A percentile compares a stretch with the other conserved stretches of the same genome.
Conservation (phyloP, 2,113 vertebrate species). For the Pelvicachromis taeniatus region DNA sequence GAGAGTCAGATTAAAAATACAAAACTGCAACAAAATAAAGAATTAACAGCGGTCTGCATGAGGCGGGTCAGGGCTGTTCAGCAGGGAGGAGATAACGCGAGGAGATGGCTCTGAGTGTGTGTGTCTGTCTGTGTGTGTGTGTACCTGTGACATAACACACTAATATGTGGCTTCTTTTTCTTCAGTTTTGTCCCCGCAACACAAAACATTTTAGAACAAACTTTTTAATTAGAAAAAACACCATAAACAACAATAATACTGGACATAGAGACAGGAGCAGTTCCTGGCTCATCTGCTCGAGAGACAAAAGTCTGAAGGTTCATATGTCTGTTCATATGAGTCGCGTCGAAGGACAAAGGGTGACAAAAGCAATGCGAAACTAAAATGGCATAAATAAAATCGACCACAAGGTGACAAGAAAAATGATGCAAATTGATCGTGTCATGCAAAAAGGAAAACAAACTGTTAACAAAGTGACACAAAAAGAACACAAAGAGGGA, state of each 20-base stretch:
- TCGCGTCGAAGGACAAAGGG: not conserved
- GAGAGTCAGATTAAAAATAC: not conserved
- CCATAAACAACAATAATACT: not conserved
- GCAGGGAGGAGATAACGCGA: not conserved
- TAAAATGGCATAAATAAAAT: not conserved
- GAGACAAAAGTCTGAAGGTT: not conserved
- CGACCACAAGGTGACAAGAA: not conserved
- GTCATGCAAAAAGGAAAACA: not conserved
- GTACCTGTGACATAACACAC: not conserved
- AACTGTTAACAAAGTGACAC: not conserved
- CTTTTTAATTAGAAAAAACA: not conserved
- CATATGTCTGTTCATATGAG: not conserved
- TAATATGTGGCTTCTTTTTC: not conserved
- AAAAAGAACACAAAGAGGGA: not conserved
- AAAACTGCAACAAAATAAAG: not conserved
- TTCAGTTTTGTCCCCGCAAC: not conserved
- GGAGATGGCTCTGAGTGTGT: rapidly evolving
- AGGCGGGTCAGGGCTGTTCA: not conserved
- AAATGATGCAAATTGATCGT: not conserved
- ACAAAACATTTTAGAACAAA: not conserved
- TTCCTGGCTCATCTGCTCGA: rapidly evolving
- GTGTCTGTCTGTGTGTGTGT: not conserved
- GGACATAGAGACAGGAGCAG: not conserved
- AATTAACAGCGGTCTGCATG: not conserved
- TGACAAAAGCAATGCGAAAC: not conserved